Evolutionary conservation across 1,140 invertebrate species (phyloP).

Genomic region (Zaprionus africanus): DNA sequence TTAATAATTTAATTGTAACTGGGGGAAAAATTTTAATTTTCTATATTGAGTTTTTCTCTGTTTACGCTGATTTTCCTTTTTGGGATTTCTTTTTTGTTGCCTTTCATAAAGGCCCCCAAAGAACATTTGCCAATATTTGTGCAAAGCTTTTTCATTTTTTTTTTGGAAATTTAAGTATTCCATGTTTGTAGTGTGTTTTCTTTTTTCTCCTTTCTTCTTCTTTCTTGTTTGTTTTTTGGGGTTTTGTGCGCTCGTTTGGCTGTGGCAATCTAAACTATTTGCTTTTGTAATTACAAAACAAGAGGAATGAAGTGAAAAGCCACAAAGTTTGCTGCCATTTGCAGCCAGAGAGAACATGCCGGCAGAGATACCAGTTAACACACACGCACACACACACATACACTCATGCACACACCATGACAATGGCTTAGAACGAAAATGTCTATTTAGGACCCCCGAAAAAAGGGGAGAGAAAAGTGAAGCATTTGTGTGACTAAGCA

Average conservation of each 20-base stretch:
- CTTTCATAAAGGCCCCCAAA: conserved; percentile 27
- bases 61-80: conserved; percentile 3
- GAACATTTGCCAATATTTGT: conserved; percentile 46
- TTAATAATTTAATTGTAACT: conserved; percentile 26
- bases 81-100: neutral
- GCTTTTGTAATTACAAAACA: conserved; percentile 58
- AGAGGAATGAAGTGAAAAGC: conserved; percentile 73
- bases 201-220: conserved; percentile 15
- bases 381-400: conserved; percentile 27
- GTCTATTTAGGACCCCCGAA: conserved; percentile 38
- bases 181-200: conserved; percentile 11
- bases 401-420: conserved; percentile 14
- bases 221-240: conserved; percentile 22
- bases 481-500: conserved; percentile 14
- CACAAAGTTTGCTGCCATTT: conserved; percentile 61
- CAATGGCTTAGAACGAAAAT: conserved; percentile 50
- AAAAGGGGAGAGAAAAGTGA: conserved; percentile 12
- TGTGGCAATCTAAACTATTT: conserved; percentile 58
- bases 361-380: conserved; percentile 40
- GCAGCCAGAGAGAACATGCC: conserved; percentile 42
- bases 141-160: conserved; percentile 31
- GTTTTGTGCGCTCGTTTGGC: conserved; percentile 21
- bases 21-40: conserved; percentile 4
- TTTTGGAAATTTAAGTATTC: conserved; percentile 36
- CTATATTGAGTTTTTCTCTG: neutral